Evolutionary conservation across 2,797 vertebrate species (phyloP), one percentile per base, ranked within the genome.

Genomic region (Xiphorhynchus erythropygius): DNA sequence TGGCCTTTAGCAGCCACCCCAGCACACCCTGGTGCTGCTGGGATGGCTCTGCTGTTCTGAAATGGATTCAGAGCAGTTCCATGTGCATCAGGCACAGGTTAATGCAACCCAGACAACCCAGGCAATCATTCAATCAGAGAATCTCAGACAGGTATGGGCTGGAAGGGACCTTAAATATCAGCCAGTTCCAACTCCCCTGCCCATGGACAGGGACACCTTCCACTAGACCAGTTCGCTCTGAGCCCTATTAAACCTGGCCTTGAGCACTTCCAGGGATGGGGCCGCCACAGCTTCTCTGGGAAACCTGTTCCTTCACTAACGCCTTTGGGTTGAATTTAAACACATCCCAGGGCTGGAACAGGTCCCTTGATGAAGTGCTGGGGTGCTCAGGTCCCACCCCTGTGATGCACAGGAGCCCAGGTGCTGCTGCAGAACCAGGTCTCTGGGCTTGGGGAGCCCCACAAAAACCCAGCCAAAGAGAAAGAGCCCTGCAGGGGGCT

Each of bases 11-110:
- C 1, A 0, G 65, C 10, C 59, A 57, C 11, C 11, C 16, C 17
- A 23, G 37, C 57, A 57, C 68, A 17, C 12, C 1, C 0, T 0
- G 0, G 39, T 35, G 46, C 64, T 76, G 59, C 49, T 2, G 1
- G 60, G 35, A 69, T 0, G 3, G 6, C 55, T 63, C 64, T 33
- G 47, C 30, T 30, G 4, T 2, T 71, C 24, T 47, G n/a, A 71
- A 37, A 71, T 4, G 7, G 42, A 37, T 7, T 37, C 0, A 3
- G 49, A 68, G 33, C 0, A 0, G 21, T 23, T 77, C 39, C 0
- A 0, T 8, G 37, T 32, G 59, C 21, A 6, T 27, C 37, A 42
- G 49, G 17, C 37, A 37, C 1, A 0, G 5, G 17, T n/a, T 46
- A 41, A 56, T 3, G 23, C 42, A 57, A 67, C 30, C 27, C 80